phyloP scores from a whole-genome alignment of 2,888 invertebrate species.

The Protonemura montana region DNA sequence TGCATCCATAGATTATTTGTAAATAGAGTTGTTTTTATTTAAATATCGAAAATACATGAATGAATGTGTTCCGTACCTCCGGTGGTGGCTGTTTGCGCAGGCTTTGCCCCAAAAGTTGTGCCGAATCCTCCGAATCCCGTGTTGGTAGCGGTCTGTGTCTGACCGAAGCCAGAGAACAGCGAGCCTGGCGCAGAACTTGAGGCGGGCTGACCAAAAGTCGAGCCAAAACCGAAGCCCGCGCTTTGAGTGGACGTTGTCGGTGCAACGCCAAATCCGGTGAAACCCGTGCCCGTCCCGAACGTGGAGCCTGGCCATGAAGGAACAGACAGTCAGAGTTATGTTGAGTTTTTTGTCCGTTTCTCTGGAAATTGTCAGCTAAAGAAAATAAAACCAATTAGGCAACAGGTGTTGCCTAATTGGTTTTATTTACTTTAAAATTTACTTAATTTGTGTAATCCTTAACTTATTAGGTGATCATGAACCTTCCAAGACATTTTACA shows the following conservation, averaged over 20 bases:
- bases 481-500: too few species aligned
- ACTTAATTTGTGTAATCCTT: too few species aligned
- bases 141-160: constrained; percentile 44
- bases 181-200: constrained; percentile 32
- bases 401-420: not conserved
- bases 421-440: not conserved
- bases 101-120: constrained; percentile 46
- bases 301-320: not conserved
- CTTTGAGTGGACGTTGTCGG: constrained; percentile 52
- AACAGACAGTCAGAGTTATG: not conserved
- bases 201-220: constrained; percentile 38
- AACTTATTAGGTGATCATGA: too few species aligned
- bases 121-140: constrained; percentile 40
- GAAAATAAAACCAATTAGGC: too few species aligned
- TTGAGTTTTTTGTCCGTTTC: not conserved
- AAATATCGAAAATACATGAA: too few species aligned
- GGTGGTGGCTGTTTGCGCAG: constrained; percentile 55
- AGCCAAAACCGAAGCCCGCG: constrained; percentile 43
- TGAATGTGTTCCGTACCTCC: constrained; percentile 49
- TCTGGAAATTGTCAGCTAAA: too few species aligned
- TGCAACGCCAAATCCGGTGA: constrained; percentile 54
- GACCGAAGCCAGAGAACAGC: constrained; percentile 51
- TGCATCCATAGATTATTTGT: too few species aligned
- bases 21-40: too few species aligned
- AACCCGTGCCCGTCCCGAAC: constrained; percentile 43